These are phyloP conservation scores for Psophia crepitans DNA, from an alignment of 2,113 vertebrate genomes.

Conservation along the genomic window DNA sequence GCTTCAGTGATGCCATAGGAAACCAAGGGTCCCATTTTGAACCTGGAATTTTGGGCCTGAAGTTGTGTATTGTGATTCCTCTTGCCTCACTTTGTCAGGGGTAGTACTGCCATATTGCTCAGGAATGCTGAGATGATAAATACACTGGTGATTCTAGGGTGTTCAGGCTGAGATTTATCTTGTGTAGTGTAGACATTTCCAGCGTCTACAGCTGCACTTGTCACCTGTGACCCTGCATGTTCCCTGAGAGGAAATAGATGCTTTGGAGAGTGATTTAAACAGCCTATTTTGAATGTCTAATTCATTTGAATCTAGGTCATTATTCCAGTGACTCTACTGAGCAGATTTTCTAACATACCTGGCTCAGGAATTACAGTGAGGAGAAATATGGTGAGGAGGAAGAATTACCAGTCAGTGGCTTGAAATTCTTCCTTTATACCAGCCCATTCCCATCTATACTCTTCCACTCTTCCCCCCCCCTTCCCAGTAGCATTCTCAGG, in stretches of 20 bases:
- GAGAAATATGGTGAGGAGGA: neutral
- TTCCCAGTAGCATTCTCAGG: neutral
- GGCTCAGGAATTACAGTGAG: neutral
- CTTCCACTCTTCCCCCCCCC: neutral
- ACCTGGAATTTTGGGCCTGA: neutral
- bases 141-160: neutral
- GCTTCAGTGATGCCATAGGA: neutral
- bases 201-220: neutral
- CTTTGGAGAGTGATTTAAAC: neutral
- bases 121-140: neutral
- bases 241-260: neutral
- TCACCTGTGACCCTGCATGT: neutral
- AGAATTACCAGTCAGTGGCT: neutral
- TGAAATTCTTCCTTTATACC: neutral
- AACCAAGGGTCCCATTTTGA: neutral
- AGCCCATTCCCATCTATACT: neutral
- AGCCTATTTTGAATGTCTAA: neutral
- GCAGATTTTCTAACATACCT: neutral
- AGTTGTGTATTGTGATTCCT: neutral
- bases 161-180: neutral
- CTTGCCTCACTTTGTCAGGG: neutral
- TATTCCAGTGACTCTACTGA: neutral
- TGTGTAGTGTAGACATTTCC: neutral
- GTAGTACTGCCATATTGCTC: neutral
- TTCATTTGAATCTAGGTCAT: neutral